phyloP scores from a whole-genome alignment of 1,140 invertebrate genomes.

The Schlechtendalia chinensis region DNA sequence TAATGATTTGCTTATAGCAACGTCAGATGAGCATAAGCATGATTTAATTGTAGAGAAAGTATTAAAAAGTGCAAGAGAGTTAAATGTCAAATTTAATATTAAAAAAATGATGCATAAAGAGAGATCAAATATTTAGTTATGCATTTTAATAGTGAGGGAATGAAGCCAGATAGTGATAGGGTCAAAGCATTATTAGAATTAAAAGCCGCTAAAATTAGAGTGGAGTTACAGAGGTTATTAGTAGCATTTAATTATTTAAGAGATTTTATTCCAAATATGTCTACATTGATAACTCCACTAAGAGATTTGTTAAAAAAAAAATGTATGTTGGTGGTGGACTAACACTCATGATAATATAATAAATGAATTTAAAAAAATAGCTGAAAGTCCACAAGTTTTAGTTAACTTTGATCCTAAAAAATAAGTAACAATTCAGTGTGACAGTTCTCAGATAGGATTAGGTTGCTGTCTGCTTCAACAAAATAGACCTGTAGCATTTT shows the following conservation, averaged over 20 bases:
- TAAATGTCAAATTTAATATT: too few relatives aligned
- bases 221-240: conserved; percentile 52
- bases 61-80: too few relatives aligned
- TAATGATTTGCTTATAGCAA: too few relatives aligned
- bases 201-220: background rate
- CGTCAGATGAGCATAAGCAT: too few relatives aligned
- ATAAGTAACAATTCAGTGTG: conserved; percentile 51
- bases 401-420: conserved; percentile 50
- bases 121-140: conserved; percentile 53
- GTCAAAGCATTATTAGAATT: conserved; percentile 10
- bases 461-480: conserved; percentile 54
- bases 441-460: conserved; percentile 52
- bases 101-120: conserved; percentile 54
- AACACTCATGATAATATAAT: conserved; percentile 30
- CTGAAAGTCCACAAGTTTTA: conserved; percentile 48
- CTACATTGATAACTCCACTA: conserved; percentile 47
- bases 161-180: conserved; percentile 49
- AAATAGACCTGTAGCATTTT: conserved; percentile 53
- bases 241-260: conserved; percentile 54
- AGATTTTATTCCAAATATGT: conserved; percentile 53
- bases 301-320: conserved; percentile 50
- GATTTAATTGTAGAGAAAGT: too few relatives aligned
- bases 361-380: conserved; percentile 51
- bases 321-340: conserved; percentile 15
- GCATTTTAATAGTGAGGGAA: conserved; percentile 52